A percentile compares a stretch with the other conserved stretches of the same genome.
Conservation (phyloP, 2,888 invertebrate genomes). For the Mythimna vitellina region DNA sequence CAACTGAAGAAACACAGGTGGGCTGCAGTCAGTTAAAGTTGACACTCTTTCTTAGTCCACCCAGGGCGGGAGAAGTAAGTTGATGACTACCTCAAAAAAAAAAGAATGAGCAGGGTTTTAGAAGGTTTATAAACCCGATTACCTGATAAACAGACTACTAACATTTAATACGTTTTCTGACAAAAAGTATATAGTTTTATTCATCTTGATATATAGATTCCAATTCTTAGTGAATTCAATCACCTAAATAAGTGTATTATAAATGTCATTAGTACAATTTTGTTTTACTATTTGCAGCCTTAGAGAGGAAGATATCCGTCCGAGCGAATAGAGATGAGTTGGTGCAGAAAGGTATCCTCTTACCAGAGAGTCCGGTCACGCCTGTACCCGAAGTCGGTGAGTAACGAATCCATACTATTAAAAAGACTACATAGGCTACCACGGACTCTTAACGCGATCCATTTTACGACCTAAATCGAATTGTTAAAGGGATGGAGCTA, state of each 20-base stretch:
- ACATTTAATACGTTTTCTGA: too few relatives aligned
- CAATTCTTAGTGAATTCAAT: not conserved
- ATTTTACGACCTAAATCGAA: too few relatives aligned
- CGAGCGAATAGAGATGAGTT: constrained; percentile 99
- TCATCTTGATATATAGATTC: too few relatives aligned
- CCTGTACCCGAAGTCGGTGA: constrained; percentile 96
- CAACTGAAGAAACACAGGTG: too few relatives aligned
- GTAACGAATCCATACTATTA: constrained; percentile 63
- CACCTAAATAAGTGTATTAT: not conserved
- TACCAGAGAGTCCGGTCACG: constrained; percentile 96
- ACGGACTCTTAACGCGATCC: too few relatives aligned
- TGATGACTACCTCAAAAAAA: not conserved
- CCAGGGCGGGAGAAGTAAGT: too few relatives aligned
- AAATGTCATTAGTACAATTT: constrained; percentile 22
- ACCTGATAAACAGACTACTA: not conserved
- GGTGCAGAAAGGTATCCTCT: constrained; percentile 98
- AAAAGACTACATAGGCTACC: too few relatives aligned
- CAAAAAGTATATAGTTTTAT: too few relatives aligned
- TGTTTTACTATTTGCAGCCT: constrained; percentile 92
- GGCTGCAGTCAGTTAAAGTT: too few relatives aligned
- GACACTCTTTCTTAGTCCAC: too few relatives aligned
- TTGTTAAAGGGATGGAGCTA: too few relatives aligned
- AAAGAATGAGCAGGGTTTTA: not conserved
- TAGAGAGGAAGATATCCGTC: constrained; percentile 99
- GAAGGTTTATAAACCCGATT: too few relatives aligned